Conservation (phyloP, 2,888 invertebrate genomes). For the Mesodorylaimus sp. region DNA sequence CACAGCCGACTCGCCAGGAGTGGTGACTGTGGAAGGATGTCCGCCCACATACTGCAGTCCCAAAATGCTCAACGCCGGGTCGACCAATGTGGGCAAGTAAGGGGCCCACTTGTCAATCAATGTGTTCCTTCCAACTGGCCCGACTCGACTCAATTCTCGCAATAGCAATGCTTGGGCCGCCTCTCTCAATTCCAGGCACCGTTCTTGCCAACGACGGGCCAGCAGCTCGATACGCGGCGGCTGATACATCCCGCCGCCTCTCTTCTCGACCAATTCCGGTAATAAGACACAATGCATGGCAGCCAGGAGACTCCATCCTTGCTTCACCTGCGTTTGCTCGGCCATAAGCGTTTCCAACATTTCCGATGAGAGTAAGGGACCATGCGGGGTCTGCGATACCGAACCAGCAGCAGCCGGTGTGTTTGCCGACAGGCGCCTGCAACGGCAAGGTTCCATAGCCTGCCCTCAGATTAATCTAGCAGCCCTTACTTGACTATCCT, state of each 20-base stretch:
- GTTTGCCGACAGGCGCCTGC: too few relatives aligned
- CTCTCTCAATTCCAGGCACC: slow-evolving; percentile 85
- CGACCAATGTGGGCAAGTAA: slow-evolving; percentile 55
- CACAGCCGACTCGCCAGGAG: too few relatives aligned
- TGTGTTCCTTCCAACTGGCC: slow-evolving; percentile 58
- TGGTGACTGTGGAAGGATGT: too few relatives aligned
- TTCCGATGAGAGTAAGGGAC: slow-evolving; percentile 1
- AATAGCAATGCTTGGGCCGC: slow-evolving; percentile 84
- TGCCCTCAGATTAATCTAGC: too few relatives aligned
- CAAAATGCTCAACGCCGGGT: slow-evolving; percentile 33
- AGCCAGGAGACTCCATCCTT: slow-evolving; percentile 88
- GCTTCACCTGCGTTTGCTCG: slow-evolving; percentile 78
- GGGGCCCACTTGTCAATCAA: slow-evolving; percentile 91
- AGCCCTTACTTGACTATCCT: not conserved
- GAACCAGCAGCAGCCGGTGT: not conserved
- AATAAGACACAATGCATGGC: slow-evolving; percentile 85
- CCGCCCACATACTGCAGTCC: too few relatives aligned
- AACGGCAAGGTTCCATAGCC: too few relatives aligned
- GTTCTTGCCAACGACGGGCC: slow-evolving; percentile 94
- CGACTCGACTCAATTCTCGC: slow-evolving; percentile 72
- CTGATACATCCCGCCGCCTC: slow-evolving; percentile 60
- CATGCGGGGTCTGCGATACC: not conserved
- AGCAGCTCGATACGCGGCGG: slow-evolving; percentile 93
- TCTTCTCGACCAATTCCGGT: slow-evolving; percentile 69
- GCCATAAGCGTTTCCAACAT: slow-evolving; percentile 46